Evolutionary conservation across 2,797 vertebrate species (phyloP).

Genomic region (Phoebastria nigripes): DNA sequence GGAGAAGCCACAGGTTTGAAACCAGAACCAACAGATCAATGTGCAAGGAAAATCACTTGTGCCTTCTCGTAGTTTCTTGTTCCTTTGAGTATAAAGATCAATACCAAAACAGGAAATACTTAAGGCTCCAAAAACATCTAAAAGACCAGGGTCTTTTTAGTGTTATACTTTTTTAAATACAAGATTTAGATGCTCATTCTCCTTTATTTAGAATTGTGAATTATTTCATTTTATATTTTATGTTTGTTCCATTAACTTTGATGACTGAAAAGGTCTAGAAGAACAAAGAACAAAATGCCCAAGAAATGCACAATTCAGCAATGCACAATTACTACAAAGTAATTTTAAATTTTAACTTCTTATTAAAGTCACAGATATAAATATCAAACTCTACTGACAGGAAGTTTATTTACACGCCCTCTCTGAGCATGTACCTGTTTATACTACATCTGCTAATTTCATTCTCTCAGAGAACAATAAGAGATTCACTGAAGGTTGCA

Average conservation of each 20-base stretch:
- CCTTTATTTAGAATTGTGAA: neutral
- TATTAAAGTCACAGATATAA: neutral
- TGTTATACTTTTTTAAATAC: neutral
- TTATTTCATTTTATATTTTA: neutral
- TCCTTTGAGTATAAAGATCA: neutral
- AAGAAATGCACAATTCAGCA: fast-evolving
- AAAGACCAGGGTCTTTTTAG: neutral
- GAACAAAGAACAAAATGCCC: neutral
- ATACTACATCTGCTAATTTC: neutral
- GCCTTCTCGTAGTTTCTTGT: neutral
- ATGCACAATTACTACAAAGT: neutral
- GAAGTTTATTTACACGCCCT: neutral
- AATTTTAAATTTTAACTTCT: neutral
- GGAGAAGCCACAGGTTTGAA: neutral
- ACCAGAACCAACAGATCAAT: neutral
- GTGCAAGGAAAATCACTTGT: neutral
- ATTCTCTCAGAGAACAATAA: neutral
- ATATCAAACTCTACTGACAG: neutral
- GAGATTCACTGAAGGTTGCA: neutral
- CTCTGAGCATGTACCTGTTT: neutral
- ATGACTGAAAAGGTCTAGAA: neutral
- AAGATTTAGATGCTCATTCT: neutral
- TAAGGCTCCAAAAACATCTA: neutral
- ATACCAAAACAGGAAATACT: neutral
- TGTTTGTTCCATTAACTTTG: neutral